These are phyloP conservation scores for Apis florea DNA, from an alignment of 1,140 invertebrate genomes.

Conservation along the genomic window DNA sequence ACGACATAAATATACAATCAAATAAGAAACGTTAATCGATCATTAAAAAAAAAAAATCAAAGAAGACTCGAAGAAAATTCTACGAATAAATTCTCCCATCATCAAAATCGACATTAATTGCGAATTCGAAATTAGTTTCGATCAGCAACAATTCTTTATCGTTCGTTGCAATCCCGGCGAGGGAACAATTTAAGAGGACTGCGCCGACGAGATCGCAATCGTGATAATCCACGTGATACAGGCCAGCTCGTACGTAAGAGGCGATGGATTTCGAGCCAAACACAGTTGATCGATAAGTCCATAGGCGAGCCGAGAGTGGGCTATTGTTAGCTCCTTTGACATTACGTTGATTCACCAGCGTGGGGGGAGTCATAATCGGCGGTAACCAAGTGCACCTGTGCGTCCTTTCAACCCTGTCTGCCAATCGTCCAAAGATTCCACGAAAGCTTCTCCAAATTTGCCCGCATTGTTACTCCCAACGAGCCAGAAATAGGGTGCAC, in stretches of 20 bases:
- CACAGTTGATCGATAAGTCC: slow-evolving; percentile 54
- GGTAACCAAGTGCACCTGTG: slow-evolving; percentile 1
- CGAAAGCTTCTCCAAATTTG: slow-evolving; percentile 11
- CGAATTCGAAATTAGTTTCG: too few relatives aligned
- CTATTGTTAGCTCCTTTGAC: slow-evolving; percentile 60
- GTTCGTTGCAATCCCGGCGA: background rate
- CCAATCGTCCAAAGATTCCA: background rate
- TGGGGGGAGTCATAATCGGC: slow-evolving; percentile 7
- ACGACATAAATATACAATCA: too few relatives aligned
- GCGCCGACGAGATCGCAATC: background rate
- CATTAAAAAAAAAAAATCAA: too few relatives aligned
- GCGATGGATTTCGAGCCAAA: slow-evolving; percentile 28
- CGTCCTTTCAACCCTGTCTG: background rate
- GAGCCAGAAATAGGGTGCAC: slow-evolving; percentile 13
- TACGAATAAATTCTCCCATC: too few relatives aligned
- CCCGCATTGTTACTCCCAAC: slow-evolving; percentile 12
- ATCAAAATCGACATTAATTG: too few relatives aligned
- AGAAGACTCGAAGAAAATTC: too few relatives aligned
- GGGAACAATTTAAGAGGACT: background rate
- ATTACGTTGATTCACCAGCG: slow-evolving; percentile 55
- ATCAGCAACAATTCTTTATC: background rate
- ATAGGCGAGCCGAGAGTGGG: slow-evolving; percentile 22
- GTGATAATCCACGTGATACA: background rate
- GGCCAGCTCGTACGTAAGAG: background rate
- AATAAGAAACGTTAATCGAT: too few relatives aligned